Conservation (phyloP, 2,888 invertebrate species). For the Agrotis segetum region DNA sequence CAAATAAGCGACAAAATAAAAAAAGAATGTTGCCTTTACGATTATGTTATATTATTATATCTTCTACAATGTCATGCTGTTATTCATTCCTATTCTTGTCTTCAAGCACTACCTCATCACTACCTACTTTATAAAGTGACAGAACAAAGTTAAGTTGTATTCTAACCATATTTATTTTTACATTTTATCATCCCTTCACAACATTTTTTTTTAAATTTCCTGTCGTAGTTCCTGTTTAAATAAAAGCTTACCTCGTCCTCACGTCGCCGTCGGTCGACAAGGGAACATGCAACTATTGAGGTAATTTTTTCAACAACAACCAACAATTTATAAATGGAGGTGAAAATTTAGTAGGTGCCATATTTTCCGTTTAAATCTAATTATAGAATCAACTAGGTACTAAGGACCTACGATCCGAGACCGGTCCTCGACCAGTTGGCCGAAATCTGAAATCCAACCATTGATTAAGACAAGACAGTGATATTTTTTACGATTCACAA, state of each 20-base stretch:
- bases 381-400: no score
- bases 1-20: conserved; percentile 68
- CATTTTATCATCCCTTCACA: conserved; percentile 1
- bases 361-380: no score
- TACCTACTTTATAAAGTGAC: neutral
- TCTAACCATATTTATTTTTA: neutral
- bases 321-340: no score
- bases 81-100: neutral
- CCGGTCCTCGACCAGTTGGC: no score
- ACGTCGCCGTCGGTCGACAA: no score
- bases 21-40: conserved; percentile 60
- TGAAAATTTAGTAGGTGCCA: no score
- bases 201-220: conserved; percentile 36
- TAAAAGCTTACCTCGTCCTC: neutral
- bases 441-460: no score
- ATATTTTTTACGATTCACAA: no score
- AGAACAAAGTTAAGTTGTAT: no score
- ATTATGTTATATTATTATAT: conserved; percentile 37
- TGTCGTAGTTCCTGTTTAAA: conserved; percentile 14
- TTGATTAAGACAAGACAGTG: no score
- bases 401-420: no score
- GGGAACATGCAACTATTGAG: neutral
- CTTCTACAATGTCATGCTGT: neutral
- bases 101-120: neutral
- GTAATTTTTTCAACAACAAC: no score